phyloP scores from a whole-genome alignment of 2,113 vertebrate species.

The Atrichornis clamosus region DNA sequence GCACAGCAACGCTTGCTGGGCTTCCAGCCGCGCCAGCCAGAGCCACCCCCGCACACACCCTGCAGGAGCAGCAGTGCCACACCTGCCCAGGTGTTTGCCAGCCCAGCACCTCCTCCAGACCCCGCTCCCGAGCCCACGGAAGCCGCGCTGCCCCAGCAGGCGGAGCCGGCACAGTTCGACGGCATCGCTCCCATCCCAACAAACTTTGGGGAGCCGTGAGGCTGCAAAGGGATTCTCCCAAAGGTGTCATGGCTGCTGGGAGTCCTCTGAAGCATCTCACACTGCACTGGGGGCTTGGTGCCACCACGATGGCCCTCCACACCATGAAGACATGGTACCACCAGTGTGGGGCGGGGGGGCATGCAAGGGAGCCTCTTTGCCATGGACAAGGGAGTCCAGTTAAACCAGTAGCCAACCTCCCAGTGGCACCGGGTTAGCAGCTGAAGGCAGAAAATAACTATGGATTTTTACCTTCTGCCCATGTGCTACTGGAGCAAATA shows the following conservation, averaged over 20 bases:
- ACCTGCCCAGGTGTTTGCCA: neutral
- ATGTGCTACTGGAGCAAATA: neutral
- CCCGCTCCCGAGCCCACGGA: no score
- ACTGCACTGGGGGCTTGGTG: neutral
- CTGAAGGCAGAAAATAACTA: neutral
- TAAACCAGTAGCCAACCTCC: neutral
- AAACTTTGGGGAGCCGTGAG: neutral
- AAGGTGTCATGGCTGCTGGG: rapidly evolving
- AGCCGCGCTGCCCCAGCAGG: neutral
- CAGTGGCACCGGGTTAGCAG: neutral
- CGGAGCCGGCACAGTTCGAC: neutral
- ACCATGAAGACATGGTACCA: neutral
- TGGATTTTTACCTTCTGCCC: neutral
- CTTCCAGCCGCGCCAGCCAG: neutral
- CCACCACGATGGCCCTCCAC: rapidly evolving
- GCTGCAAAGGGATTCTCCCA: neutral
- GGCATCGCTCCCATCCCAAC: neutral
- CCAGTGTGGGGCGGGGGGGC: neutral
- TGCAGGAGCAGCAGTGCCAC: neutral
- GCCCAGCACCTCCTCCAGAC: neutral
- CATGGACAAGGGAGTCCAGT: neutral
- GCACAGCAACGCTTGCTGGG: neutral
- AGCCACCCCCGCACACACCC: neutral
- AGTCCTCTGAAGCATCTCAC: neutral
- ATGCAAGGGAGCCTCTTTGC: neutral